Evolutionary conservation across 2,797 vertebrate genomes (phyloP), one percentile per base, ranked within the genome.

Genomic region (Syndactyla subalaris): DNA sequence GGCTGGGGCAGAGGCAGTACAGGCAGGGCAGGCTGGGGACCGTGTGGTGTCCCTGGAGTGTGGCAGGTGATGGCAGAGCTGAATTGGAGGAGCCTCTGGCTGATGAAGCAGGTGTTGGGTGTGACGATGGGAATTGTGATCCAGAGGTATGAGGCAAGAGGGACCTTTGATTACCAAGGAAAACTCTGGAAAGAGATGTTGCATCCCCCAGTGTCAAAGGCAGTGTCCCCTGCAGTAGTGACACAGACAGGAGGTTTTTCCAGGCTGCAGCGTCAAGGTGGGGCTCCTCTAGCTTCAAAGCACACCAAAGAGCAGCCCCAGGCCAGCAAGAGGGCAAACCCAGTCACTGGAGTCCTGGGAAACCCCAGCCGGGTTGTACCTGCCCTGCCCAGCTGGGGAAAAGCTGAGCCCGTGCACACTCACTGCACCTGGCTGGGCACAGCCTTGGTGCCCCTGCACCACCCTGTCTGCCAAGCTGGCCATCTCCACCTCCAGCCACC

Each of bases 381-480:
- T 89, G 63, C 78, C 71, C 2, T 2, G 52, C 41, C 41, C 30
- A 17, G n/a, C 51, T n/a, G 21, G 41, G 41, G 41, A 88, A 5
- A 30, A 79, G 57, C 45, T 6, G 20, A 87, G 54, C 20, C 54
- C 0, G 0, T 2, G 4, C 0, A 0, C 3, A 6, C 29, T 70
- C 5, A 0, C 13, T 84, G 20, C 30, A 23, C 52, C 74, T 65
- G 32, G 72, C 88, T 27, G 38, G 39, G 34, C 21, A 14, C 54
- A 71, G 36, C 46, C 51, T 24, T 0, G 0, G 7, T 2, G 4
- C 24, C 34, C 46, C 65, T 71, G 81, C 36, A n/a, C 26, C 46
- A 62, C 23, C 58, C 49, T 32, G 45, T 41, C 62, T 46, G 67
- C 41, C 30, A 21, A 45, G 26, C 23, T 19, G 73, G 29, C 17